Evolutionary conservation across 2,888 invertebrate species (phyloP).

Genomic region (Entomobrya multifasciata): DNA sequence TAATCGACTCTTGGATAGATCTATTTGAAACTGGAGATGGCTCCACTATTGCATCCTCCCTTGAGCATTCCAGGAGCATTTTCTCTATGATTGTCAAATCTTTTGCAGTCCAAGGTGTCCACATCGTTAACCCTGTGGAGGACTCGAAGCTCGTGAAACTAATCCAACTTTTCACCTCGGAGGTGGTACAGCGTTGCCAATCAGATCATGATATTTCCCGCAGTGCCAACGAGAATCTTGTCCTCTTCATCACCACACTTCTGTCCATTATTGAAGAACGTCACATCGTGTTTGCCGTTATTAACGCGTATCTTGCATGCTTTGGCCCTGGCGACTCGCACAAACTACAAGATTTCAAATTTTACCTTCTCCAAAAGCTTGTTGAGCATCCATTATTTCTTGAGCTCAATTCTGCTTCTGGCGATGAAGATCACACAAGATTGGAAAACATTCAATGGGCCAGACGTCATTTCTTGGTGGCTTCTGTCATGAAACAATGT

Average conservation of each 20-base stretch:
- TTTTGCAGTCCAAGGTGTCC: constrained; percentile 78
- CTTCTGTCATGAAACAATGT: constrained; percentile 79
- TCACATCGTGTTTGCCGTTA: constrained; percentile 78
- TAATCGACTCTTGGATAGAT: constrained; percentile 79
- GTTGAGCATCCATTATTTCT: constrained; percentile 79
- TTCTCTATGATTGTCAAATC: constrained; percentile 79
- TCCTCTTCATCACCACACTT: constrained; percentile 75
- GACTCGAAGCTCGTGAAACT: constrained; percentile 78
- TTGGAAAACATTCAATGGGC: constrained; percentile 77
- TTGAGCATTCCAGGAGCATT: constrained; percentile 78
- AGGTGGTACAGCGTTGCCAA: constrained; percentile 79
- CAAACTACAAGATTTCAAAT: constrained; percentile 79
- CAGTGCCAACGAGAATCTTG: constrained; percentile 77
- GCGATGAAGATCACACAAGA: constrained; percentile 77
- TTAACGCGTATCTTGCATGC: constrained; percentile 79
- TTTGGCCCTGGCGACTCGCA: constrained; percentile 79
- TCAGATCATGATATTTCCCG: constrained; percentile 77
- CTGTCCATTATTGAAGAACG: constrained; percentile 77
- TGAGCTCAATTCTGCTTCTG: constrained; percentile 76
- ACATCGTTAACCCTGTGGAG: constrained; percentile 73
- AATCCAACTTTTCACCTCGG: constrained; percentile 78
- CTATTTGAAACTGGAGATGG: constrained; percentile 79
- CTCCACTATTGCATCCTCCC: constrained; percentile 76
- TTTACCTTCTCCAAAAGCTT: constrained; percentile 75
- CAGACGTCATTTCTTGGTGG: constrained; percentile 78